A percentile compares a stretch with the other conserved stretches of the same genome.
These are phyloP conservation scores for Gambusia affinis DNA, from an alignment of 2,113 vertebrate species.

Conservation along the genomic window DNA sequence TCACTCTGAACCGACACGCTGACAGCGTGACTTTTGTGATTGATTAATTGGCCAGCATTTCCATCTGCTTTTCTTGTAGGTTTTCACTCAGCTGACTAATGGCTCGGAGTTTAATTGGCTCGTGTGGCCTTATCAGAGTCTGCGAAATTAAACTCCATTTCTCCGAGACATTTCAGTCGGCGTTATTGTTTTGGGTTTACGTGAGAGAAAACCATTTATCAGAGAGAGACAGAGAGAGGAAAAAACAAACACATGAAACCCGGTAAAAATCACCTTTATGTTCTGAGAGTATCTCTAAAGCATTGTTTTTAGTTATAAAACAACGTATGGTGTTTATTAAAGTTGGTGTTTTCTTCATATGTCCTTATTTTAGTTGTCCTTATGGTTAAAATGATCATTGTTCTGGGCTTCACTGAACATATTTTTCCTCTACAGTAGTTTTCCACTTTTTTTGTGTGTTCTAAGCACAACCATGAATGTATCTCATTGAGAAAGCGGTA, in stretches of 20 bases:
- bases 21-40: constrained; percentile 38
- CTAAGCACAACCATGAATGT: too few relatives aligned
- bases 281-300: neutral
- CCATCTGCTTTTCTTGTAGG: constrained; percentile 24
- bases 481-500: too few relatives aligned
- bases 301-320: neutral
- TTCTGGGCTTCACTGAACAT: neutral
- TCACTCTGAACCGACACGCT: constrained; percentile 18
- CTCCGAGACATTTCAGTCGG: constrained; percentile 36
- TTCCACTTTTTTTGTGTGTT: too few relatives aligned
- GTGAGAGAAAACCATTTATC: neutral
- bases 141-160: constrained; percentile 54
- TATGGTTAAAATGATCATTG: neutral
- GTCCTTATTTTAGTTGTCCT: neutral
- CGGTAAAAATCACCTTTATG: neutral
- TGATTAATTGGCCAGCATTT: constrained; percentile 62
- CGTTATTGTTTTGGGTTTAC: constrained; percentile 33
- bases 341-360: neutral
- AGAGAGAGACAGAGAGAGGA: neutral
- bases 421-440: too few relatives aligned
- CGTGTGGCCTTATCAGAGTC: constrained; percentile 42
- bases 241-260: neutral
- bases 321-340: neutral
- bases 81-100: constrained; percentile 47
- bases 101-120: constrained; percentile 49